phyloP scores from a whole-genome alignment of 2,888 invertebrate genomes.

The Entomobrya proxima region DNA sequence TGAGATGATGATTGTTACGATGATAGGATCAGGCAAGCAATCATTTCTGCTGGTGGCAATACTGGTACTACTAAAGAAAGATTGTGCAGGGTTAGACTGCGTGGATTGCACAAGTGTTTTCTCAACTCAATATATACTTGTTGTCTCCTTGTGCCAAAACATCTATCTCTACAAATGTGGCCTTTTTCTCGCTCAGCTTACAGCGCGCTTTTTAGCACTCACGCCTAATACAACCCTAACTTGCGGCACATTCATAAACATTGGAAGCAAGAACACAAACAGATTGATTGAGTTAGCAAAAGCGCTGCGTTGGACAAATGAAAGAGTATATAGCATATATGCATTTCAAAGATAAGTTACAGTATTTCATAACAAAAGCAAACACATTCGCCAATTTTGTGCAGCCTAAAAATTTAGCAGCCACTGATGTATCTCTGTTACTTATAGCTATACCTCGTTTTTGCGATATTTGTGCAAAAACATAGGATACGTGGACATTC shows the following conservation, averaged over 20 bases:
- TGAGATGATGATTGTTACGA: slow-evolving; percentile 23
- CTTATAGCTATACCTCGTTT: no score
- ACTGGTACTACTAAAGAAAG: neutral
- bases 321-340: no score
- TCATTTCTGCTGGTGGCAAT: slow-evolving; percentile 28
- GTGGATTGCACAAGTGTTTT: slow-evolving; percentile 23
- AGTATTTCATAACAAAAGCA: no score
- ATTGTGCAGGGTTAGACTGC: slow-evolving; percentile 8
- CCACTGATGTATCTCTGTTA: no score
- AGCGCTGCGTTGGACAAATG: neutral
- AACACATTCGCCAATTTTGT: no score
- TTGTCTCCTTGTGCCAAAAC: neutral
- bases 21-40: slow-evolving; percentile 43
- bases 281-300: slow-evolving; percentile 55
- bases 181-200: slow-evolving; percentile 22
- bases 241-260: neutral
- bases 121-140: neutral
- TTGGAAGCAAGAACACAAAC: slow-evolving; percentile 23
- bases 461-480: no score
- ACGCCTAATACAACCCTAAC: neutral
- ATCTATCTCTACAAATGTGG: slow-evolving; percentile 9
- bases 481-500: no score
- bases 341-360: no score
- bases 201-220: neutral
- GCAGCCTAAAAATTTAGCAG: no score